Evolutionary conservation across 2,113 vertebrate species (phyloP).

Genomic region (Peucedramus taeniatus): DNA sequence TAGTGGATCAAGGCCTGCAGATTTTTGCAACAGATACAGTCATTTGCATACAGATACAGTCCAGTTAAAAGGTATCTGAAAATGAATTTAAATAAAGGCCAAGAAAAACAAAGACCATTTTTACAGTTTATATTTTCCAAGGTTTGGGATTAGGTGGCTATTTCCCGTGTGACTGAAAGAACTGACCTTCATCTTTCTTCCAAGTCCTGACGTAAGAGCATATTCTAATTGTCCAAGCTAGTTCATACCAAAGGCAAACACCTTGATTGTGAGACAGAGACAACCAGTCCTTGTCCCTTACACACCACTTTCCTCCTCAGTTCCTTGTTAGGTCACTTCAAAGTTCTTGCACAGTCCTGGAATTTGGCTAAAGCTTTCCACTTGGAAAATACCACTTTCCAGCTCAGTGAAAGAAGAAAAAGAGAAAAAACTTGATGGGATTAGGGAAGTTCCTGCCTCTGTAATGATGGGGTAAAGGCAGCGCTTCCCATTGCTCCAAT

Average conservation of each 20-base stretch:
- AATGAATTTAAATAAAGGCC: neutral
- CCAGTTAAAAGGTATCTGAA: neutral
- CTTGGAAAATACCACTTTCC: neutral
- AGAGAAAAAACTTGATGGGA: neutral
- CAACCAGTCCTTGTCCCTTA: accelerated
- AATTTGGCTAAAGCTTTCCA: neutral
- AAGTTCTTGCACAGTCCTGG: neutral
- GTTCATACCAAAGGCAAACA: neutral
- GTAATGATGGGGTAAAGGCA: neutral
- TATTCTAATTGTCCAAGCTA: neutral
- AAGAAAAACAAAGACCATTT: neutral
- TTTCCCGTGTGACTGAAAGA: neutral
- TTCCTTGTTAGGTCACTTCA: neutral
- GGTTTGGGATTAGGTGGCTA: neutral
- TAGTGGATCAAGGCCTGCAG: neutral
- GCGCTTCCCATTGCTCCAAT: accelerated
- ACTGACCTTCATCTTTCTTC: neutral
- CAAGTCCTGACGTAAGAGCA: neutral
- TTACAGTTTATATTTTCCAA: neutral
- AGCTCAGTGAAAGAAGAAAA: neutral
- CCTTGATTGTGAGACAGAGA: neutral
- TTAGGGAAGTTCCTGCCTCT: neutral
- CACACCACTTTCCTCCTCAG: neutral
- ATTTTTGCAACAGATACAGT: neutral
- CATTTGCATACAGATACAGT: neutral